Evolutionary conservation across 1,140 invertebrate genomes (phyloP).

Genomic region (Anastrepha ludens): DNA sequence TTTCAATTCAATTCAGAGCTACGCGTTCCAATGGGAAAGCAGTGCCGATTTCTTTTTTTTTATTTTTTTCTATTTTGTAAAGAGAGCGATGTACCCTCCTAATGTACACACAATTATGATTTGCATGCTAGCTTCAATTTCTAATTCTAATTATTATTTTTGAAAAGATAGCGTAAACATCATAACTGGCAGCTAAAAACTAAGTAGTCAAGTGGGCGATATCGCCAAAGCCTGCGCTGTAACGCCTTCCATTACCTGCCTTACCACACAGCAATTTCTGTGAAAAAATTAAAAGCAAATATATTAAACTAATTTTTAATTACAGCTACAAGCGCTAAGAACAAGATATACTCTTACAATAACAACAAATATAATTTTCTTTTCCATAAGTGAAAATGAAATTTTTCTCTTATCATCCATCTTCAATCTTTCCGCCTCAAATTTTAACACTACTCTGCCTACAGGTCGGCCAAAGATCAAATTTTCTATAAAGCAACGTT

Average conservation of each 20-base stretch:
- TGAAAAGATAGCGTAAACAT: background rate
- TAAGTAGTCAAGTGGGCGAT: slow-evolving; percentile 34
- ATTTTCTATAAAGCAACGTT: background rate
- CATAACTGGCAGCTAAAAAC: background rate
- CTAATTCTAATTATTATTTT: too few relatives aligned
- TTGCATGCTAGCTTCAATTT: too few relatives aligned
- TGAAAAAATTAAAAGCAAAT: background rate
- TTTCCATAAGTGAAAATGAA: background rate
- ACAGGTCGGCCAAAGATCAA: background rate
- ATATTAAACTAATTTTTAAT: background rate
- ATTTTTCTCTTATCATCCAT: background rate
- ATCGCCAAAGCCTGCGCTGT: background rate
- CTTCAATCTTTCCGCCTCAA: background rate
- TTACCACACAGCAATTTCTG: slow-evolving; percentile 25
- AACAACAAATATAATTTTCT: background rate
- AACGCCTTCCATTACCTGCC: background rate
- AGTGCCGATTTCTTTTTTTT: too few relatives aligned
- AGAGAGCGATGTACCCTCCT: too few relatives aligned
- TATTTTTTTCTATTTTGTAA: too few relatives aligned
- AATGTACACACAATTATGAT: too few relatives aligned
- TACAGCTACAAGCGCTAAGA: background rate
- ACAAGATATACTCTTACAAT: background rate
- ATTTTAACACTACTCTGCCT: background rate
- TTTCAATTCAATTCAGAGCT: too few relatives aligned
- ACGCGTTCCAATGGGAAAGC: too few relatives aligned